Percentiles rank a stretch among this genome's conserved stretches.
Conservation (phyloP, 2,113 vertebrate genomes). For the Pheucticus melanocephalus region DNA sequence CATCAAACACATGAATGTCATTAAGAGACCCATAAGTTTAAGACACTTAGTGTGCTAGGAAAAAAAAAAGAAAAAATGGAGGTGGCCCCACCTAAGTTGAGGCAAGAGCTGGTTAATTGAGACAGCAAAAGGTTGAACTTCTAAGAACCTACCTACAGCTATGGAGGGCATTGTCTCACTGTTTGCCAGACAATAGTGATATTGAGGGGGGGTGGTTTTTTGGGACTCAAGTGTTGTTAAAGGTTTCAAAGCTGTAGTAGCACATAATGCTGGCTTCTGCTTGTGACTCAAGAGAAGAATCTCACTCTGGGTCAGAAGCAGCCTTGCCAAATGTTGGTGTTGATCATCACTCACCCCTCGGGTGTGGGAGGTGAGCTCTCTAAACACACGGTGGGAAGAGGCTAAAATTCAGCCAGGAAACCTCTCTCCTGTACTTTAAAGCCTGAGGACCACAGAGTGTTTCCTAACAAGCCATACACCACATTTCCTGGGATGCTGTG, state of each 20-base stretch:
- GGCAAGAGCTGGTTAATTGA: not conserved
- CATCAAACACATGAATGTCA: not conserved
- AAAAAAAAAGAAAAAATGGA: not conserved
- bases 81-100: not conserved
- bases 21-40: not conserved
- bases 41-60: not conserved
- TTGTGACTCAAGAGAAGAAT: not conserved
- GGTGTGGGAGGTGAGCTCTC: not conserved
- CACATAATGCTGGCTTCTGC: not conserved
- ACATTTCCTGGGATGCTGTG: not conserved
- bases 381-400: accelerated
- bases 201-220: not conserved
- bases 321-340: not conserved
- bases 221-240: not conserved
- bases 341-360: not conserved
- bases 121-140: not conserved
- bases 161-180: not conserved
- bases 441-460: not conserved
- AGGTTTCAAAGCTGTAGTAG: not conserved
- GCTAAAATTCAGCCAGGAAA: not conserved
- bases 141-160: not conserved
- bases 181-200: not conserved
- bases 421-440: not conserved
- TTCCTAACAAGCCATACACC: not conserved
- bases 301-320: not conserved